A percentile compares a stretch with the other conserved stretches of the same genome.
Conservation (phyloP, 2,888 invertebrate genomes). For the Fissipunctia ypsillon region DNA sequence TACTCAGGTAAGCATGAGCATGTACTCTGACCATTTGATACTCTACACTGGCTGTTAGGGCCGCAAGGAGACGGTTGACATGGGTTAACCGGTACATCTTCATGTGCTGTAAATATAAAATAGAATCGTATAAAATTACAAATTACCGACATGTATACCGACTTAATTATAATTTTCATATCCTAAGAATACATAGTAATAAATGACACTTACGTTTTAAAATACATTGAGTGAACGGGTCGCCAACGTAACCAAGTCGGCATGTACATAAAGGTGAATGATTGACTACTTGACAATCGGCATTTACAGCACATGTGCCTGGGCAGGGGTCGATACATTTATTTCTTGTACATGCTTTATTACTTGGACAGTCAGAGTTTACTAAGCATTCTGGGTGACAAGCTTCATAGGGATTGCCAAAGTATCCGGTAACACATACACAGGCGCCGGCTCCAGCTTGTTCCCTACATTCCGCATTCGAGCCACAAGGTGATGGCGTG, state of each 20-base stretch:
- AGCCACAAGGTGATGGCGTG: slow-evolving; percentile 91
- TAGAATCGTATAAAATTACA: not conserved
- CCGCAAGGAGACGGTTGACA: slow-evolving; percentile 92
- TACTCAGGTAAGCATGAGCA: slow-evolving; percentile 93
- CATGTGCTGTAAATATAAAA: slow-evolving; percentile 73
- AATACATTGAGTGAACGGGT: slow-evolving; percentile 92
- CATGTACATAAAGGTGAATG: slow-evolving; percentile 93
- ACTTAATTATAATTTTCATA: not conserved
- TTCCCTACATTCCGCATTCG: slow-evolving; percentile 92
- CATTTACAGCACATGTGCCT: slow-evolving; percentile 94
- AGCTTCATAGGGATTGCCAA: slow-evolving; percentile 95
- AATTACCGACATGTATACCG: slow-evolving; percentile 1
- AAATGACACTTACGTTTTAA: slow-evolving; percentile 76
- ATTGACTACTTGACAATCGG: slow-evolving; percentile 93
- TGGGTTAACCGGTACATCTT: slow-evolving; percentile 83
- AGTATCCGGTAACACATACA: slow-evolving; percentile 92
- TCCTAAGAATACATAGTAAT: not conserved
- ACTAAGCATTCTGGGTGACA: slow-evolving; percentile 94
- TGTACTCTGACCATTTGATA: slow-evolving; percentile 91
- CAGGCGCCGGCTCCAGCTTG: slow-evolving; percentile 92
- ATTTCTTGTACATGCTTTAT: slow-evolving; percentile 93
- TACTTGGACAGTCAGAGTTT: slow-evolving; percentile 93
- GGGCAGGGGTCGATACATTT: slow-evolving; percentile 95
- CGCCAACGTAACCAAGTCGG: slow-evolving; percentile 92
- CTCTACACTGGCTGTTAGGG: slow-evolving; percentile 91